A percentile compares a stretch with the other conserved stretches of the same genome.
Evolutionary conservation across 2,888 invertebrate genomes (phyloP).

Genomic region (Cistogaster globosa): DNA sequence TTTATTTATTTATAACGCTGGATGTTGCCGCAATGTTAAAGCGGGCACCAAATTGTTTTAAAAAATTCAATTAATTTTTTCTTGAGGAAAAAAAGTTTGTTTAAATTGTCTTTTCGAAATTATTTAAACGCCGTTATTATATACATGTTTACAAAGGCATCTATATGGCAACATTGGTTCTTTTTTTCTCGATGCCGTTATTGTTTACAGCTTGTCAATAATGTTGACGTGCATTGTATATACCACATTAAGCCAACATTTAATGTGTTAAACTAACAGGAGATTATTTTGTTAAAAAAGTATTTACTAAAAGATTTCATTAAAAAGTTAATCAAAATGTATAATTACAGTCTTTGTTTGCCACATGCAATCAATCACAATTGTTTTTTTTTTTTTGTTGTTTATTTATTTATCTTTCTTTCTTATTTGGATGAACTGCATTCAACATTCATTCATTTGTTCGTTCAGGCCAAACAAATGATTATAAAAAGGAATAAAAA

Average conservation of each 20-base stretch:
- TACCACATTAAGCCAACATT: constrained; percentile 9
- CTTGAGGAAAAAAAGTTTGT: no score
- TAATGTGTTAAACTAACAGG: constrained; percentile 13
- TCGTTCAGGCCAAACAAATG: constrained; percentile 27
- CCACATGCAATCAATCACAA: constrained; percentile 48
- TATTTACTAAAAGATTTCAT: constrained; percentile 20
- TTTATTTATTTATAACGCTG: neutral
- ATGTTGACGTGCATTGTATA: constrained; percentile 4
- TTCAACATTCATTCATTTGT: constrained; percentile 9
- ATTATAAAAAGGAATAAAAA: neutral
- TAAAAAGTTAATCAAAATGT: constrained; percentile 54
- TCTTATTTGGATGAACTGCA: constrained; percentile 27
- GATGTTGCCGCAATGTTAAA: neutral
- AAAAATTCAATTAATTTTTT: neutral
- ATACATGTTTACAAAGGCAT: no score
- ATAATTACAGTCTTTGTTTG: constrained; percentile 38
- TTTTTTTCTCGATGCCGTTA: neutral
- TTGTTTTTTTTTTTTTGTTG: neutral
- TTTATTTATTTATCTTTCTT: no score
- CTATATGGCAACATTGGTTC: neutral
- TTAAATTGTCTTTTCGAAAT: no score
- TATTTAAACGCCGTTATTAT: no score
- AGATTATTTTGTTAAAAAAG: constrained; percentile 2
- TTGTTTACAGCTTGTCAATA: neutral
- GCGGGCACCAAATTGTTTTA: neutral